Evolutionary conservation across 2,113 vertebrate species (phyloP).

Genomic region (Elaphurus davidianus): DNA sequence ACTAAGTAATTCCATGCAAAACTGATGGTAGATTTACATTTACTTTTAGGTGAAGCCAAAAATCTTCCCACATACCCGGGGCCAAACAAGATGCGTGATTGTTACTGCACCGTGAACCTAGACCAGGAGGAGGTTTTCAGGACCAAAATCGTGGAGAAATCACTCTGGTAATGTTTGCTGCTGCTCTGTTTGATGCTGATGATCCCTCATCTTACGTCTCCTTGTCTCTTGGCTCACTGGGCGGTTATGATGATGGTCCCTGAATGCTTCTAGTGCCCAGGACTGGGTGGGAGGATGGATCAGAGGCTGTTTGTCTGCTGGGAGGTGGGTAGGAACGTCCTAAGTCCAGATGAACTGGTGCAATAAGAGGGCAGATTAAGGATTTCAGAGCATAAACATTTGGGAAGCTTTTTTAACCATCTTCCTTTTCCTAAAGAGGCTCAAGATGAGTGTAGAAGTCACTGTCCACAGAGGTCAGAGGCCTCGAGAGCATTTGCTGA

Average conservation of each 20-base stretch:
- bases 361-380: too few relatives aligned
- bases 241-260: neutral
- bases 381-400: neutral
- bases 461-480: neutral
- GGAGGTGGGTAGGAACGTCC: neutral
- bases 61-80: slow-evolving; percentile 97
- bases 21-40: neutral
- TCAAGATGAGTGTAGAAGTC: neutral
- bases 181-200: neutral
- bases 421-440: neutral
- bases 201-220: neutral
- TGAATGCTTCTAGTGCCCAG: neutral
- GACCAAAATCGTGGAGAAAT: slow-evolving; percentile 98
- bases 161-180: slow-evolving; percentile 84
- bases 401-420: neutral
- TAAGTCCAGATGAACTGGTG: neutral
- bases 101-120: slow-evolving; percentile 98
- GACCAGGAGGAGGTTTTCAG: slow-evolving; percentile 99
- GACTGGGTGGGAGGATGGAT: neutral
- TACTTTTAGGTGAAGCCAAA: slow-evolving; percentile 93
- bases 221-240: neutral
- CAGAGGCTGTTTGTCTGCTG: neutral
- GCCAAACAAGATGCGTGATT: slow-evolving; percentile 97
- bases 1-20: neutral
- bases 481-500: fast-evolving